A percentile compares a stretch with the other conserved stretches of the same genome.
Conservation (phyloP, 2,113 vertebrate species). For the Ceratotherium simum region DNA sequence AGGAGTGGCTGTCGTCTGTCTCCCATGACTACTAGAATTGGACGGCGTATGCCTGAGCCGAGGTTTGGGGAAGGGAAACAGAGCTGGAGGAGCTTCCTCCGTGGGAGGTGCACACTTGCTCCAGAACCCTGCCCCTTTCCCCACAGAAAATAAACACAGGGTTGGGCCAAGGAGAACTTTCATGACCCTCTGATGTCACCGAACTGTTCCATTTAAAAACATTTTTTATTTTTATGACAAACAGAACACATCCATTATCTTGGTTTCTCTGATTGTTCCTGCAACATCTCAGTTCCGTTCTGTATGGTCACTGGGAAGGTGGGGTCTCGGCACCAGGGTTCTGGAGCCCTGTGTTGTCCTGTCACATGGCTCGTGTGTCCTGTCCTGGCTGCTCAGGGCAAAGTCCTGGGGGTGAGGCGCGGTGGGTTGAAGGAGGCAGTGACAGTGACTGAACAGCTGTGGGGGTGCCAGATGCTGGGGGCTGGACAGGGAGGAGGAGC, state of each 20-base stretch:
- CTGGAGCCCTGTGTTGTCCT: not conserved
- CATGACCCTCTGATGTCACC: constrained; percentile 31
- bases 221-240: not conserved
- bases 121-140: not conserved
- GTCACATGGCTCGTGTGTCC: not conserved
- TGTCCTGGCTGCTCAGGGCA: not conserved
- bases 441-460: not conserved
- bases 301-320: constrained; percentile 17
- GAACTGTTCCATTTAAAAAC: not conserved
- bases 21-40: not conserved
- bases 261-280: constrained; percentile 37
- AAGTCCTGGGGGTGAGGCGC: not conserved
- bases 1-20: not conserved
- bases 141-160: not conserved
- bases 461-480: not conserved
- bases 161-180: not conserved
- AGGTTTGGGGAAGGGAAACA: not conserved
- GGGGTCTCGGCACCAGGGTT: not conserved
- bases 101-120: not conserved
- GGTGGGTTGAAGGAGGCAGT: not conserved
- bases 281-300: not conserved
- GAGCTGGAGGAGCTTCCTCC: not conserved
- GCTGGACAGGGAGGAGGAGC: not conserved
- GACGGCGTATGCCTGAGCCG: not conserved
- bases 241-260: not conserved